These are phyloP conservation scores for Nephrotoma appendiculata DNA, from an alignment of 2,888 invertebrate species.

Conservation along the genomic window DNA sequence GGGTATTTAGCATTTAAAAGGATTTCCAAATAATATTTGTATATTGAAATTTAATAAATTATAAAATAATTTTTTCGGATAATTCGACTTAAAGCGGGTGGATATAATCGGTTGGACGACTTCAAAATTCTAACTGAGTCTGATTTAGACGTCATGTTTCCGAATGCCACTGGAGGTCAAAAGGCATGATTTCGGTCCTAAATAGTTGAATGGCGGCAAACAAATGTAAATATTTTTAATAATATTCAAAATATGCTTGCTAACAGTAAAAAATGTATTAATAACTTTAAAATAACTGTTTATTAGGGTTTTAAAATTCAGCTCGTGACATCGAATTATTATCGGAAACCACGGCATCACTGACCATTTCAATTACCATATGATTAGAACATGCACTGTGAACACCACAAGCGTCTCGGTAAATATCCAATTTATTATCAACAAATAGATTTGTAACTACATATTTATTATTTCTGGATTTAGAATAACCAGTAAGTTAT, in stretches of 20 bases:
- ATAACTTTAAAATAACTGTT: too few species aligned
- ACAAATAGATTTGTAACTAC: not conserved
- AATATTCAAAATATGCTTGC: not conserved
- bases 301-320: not conserved
- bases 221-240: not conserved
- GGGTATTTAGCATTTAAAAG: not conserved
- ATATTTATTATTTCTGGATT: not conserved
- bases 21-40: too few species aligned
- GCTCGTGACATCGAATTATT: too few species aligned
- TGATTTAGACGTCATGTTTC: too few species aligned
- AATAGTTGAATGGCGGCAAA: not conserved
- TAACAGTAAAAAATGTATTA: not conserved
- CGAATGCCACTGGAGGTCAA: too few species aligned
- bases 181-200: not conserved
- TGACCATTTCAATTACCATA: not conserved
- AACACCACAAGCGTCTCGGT: not conserved
- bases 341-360: not conserved
- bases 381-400: not conserved
- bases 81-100: too few species aligned
- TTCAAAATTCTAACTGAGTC: too few species aligned
- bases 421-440: not conserved
- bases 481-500: not conserved
- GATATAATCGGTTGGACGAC: too few species aligned
- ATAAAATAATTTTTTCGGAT: too few species aligned
- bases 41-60: too few species aligned